Evolutionary conservation across 2,888 invertebrate genomes (phyloP).

Genomic region (Epinotia demarniana): DNA sequence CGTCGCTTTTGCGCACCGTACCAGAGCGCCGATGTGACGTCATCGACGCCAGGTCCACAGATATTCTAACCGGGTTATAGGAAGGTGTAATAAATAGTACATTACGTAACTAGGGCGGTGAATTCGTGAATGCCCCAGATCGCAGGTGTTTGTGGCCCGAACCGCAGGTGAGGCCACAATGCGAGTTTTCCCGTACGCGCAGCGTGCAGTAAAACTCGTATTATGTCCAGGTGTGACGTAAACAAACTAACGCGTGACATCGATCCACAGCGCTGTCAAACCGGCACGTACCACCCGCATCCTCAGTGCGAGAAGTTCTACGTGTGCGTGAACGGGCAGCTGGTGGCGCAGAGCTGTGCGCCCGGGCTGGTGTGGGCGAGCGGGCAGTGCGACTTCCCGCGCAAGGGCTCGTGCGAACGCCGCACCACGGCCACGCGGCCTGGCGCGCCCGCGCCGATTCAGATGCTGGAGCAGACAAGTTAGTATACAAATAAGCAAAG

Average conservation of each 20-base stretch:
- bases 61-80: too few relatives aligned
- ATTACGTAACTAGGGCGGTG: too few relatives aligned
- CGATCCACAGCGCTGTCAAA: constrained; percentile 82
- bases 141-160: too few relatives aligned
- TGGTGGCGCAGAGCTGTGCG: constrained; percentile 89
- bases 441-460: constrained; percentile 59
- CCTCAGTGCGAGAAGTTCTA: constrained; percentile 90
- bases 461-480: constrained; percentile 53
- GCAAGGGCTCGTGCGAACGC: constrained; percentile 85
- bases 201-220: too few relatives aligned
- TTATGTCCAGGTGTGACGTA: too few relatives aligned
- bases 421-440: constrained; percentile 63
- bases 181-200: too few relatives aligned
- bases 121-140: too few relatives aligned
- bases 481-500: constrained; percentile 36
- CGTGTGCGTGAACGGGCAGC: constrained; percentile 90
- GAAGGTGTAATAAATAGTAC: neutral
- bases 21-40: too few relatives aligned
- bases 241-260: neutral
- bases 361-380: constrained; percentile 90
- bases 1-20: too few relatives aligned
- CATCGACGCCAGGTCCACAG: too few relatives aligned
- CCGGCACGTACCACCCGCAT: constrained; percentile 90
- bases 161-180: too few relatives aligned
- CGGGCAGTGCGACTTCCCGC: constrained; percentile 91